Percentiles rank a stretch among this genome's conserved stretches.
Evolutionary conservation across 2,797 vertebrate genomes (phyloP).

Genomic region (Myotis pilosus): DNA sequence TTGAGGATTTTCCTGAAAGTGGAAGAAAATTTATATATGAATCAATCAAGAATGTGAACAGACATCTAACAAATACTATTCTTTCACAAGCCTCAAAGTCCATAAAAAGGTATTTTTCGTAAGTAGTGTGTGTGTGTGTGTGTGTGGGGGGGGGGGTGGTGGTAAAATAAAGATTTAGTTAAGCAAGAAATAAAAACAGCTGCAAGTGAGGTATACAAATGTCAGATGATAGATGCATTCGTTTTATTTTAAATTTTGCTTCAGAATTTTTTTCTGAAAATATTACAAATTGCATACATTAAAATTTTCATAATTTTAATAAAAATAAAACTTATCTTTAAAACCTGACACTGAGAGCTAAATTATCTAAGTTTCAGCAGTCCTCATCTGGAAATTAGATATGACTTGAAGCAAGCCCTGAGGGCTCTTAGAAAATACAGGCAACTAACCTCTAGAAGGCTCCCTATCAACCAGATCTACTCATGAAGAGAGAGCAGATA

Average conservation of each 20-base stretch:
- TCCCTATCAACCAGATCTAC: neutral
- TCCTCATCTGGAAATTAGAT: neutral
- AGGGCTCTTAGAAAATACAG: neutral
- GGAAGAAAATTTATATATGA: neutral
- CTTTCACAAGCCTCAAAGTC: neutral
- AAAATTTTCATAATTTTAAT: neutral
- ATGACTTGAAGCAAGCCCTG: neutral
- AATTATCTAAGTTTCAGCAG: neutral
- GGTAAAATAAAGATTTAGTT: neutral
- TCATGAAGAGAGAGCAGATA: neutral
- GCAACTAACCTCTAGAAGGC: slow-evolving; percentile 57
- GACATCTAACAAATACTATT: neutral
- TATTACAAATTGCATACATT: neutral
- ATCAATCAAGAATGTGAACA: neutral
- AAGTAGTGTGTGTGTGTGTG: neutral
- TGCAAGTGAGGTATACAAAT: neutral
- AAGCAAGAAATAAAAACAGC: neutral
- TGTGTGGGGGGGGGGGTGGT: rapidly evolving
- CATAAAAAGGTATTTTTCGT: neutral
- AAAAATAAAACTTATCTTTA: neutral
- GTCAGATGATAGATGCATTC: neutral
- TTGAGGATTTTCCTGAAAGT: neutral
- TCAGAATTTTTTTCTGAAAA: neutral
- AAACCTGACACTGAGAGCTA: neutral
- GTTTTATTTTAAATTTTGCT: neutral